phyloP scores from a whole-genome alignment of 2,888 invertebrate genomes.

The Saturnia pavonia region DNA sequence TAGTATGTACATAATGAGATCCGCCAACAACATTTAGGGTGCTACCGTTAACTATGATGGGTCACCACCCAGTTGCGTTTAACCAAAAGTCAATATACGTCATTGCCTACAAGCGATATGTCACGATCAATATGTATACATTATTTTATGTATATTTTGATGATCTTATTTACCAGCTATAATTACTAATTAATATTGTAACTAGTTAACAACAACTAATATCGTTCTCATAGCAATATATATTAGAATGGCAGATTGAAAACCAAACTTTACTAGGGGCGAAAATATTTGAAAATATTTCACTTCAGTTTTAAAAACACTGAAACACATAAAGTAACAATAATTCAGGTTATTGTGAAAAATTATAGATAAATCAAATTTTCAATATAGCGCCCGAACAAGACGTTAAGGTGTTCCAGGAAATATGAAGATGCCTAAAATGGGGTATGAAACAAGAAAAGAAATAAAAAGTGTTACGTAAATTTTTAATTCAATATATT shows the following conservation, averaged over 20 bases:
- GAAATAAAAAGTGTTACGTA: constrained; percentile 1
- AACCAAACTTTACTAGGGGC: not conserved
- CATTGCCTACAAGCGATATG: not conserved
- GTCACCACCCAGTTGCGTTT: not conserved
- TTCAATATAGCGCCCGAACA: not conserved
- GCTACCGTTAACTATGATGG: not conserved
- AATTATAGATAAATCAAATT: not conserved
- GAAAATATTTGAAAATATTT: not conserved
- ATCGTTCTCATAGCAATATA: not conserved
- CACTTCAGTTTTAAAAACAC: not conserved
- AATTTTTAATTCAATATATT: not conserved
- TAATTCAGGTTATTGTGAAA: not conserved
- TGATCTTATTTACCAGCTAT: not conserved
- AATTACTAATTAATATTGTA: not conserved
- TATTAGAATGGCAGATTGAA: not conserved
- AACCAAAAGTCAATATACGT: not conserved
- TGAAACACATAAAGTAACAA: not conserved
- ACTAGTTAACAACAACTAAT: not conserved
- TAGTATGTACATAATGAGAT: too few species aligned
- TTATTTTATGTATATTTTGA: not conserved
- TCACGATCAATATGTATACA: not conserved
- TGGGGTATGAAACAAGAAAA: not conserved
- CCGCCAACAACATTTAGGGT: too few species aligned
- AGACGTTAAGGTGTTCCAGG: not conserved
- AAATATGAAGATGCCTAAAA: not conserved